A percentile compares a stretch with the other conserved stretches of the same genome.
Evolutionary conservation across 2,888 invertebrate genomes (phyloP).

Genomic region (Conus canariensis): DNA sequence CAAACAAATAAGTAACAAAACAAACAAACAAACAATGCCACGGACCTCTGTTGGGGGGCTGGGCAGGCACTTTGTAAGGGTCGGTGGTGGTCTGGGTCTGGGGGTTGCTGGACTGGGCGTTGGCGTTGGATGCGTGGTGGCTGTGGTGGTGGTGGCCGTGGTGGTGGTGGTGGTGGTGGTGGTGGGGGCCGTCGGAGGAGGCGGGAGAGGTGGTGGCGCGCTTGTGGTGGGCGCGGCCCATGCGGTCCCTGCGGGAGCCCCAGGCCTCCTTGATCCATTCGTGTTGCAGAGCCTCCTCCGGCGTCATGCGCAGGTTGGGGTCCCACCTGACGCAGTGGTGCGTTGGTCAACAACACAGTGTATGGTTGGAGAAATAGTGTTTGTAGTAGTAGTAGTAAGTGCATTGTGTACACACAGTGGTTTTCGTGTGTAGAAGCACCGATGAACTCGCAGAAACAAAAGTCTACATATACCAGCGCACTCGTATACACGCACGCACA

Average conservation of each 20-base stretch:
- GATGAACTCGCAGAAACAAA: no score
- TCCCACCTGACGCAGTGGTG: no score
- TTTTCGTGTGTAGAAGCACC: no score
- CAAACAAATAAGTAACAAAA: background rate
- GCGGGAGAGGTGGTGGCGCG: slow-evolving; percentile 51
- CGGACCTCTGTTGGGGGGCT: slow-evolving; percentile 66
- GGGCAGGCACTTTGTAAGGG: slow-evolving; percentile 71
- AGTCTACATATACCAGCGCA: no score
- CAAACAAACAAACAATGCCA: background rate
- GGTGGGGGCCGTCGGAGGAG: slow-evolving; percentile 39
- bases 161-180: slow-evolving; percentile 40
- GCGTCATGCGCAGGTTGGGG: slow-evolving; percentile 88
- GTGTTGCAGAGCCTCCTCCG: slow-evolving; percentile 93
- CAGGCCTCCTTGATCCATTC: slow-evolving; percentile 85
- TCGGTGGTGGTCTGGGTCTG: slow-evolving; percentile 53
- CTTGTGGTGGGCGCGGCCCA: slow-evolving; percentile 53
- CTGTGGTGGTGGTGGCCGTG: slow-evolving; percentile 33
- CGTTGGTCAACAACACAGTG: no score
- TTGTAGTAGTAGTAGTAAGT: no score
- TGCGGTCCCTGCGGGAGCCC: slow-evolving; percentile 61
- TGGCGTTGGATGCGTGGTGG: slow-evolving; percentile 17
- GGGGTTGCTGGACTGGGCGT: background rate
- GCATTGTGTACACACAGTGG: no score
- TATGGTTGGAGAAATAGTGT: no score
- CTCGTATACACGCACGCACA: no score